These are phyloP conservation scores for Melierax canorus DNA, from an alignment of 2,113 vertebrate genomes.

Conservation along the genomic window DNA sequence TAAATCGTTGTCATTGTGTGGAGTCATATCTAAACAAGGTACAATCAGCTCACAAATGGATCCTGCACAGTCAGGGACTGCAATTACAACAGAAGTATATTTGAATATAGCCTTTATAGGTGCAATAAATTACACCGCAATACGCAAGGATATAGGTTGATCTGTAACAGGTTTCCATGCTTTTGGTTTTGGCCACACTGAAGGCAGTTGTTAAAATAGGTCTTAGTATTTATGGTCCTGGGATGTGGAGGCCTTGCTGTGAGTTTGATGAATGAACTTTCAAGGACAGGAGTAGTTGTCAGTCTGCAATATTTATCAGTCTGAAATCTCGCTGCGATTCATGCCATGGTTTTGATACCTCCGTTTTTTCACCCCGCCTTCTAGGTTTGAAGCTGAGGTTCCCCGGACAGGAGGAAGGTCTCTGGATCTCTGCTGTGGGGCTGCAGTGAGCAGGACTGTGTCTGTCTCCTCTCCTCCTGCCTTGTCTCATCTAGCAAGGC, in stretches of 20 bases:
- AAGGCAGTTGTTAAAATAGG: slow-evolving; percentile 43
- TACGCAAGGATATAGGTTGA: neutral
- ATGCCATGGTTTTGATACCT: neutral
- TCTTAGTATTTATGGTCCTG: slow-evolving; percentile 54
- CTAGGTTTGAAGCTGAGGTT: neutral
- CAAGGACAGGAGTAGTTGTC: slow-evolving; percentile 64
- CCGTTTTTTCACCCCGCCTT: neutral
- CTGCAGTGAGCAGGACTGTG: neutral
- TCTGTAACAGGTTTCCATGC: neutral
- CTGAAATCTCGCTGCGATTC: slow-evolving; percentile 17
- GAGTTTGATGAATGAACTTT: slow-evolving; percentile 60
- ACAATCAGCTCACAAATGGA: slow-evolving; percentile 4
- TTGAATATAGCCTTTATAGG: slow-evolving; percentile 19
- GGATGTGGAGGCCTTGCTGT: slow-evolving; percentile 50
- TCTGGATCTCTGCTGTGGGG: neutral
- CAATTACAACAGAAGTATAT: neutral
- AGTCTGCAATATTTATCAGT: slow-evolving; percentile 65
- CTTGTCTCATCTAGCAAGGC: neutral
- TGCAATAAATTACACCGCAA: neutral
- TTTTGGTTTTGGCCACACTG: neutral
- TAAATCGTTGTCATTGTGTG: neutral
- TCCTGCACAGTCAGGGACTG: neutral
- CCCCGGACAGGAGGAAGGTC: neutral
- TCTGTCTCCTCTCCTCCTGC: neutral
- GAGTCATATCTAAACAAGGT: neutral